phyloP scores from a whole-genome alignment of 2,113 vertebrate genomes.

The Haplotaxodon microlepis region DNA sequence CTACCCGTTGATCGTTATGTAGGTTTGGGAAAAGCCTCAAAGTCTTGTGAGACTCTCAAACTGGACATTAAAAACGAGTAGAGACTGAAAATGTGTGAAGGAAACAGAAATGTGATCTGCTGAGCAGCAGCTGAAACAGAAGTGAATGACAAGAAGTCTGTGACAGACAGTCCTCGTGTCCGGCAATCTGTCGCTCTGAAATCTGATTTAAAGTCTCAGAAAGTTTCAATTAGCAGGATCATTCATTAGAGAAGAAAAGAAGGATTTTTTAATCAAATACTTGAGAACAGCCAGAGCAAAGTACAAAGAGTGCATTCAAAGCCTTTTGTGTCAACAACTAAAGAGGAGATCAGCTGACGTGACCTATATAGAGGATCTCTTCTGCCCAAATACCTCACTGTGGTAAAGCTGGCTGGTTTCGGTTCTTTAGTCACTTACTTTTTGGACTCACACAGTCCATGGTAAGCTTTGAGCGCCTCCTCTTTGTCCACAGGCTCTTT shows the following conservation, averaged over 20 bases:
- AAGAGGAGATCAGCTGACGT: background rate
- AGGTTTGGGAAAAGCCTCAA: background rate
- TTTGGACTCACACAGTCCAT: constrained; percentile 81
- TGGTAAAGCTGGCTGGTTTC: background rate
- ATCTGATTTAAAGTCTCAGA: background rate
- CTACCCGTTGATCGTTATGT: background rate
- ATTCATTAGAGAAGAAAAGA: background rate
- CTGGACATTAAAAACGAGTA: background rate
- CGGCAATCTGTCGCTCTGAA: background rate
- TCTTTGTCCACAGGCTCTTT: constrained; percentile 76
- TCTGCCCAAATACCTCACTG: background rate
- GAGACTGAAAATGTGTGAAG: background rate
- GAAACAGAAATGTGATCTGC: background rate
- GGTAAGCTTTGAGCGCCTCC: constrained; percentile 73
- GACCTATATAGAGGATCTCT: background rate
- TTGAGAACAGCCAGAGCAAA: background rate
- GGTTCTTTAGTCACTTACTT: constrained; percentile 65
- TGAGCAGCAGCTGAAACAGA: background rate
- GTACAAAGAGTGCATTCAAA: background rate
- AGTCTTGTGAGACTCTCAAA: background rate
- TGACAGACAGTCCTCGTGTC: background rate
- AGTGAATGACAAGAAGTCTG: background rate
- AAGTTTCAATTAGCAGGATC: background rate
- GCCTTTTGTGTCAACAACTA: background rate
- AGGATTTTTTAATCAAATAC: background rate